Evolutionary conservation across 2,888 invertebrate genomes (phyloP).

Genomic region (Sussaba pulchella): DNA sequence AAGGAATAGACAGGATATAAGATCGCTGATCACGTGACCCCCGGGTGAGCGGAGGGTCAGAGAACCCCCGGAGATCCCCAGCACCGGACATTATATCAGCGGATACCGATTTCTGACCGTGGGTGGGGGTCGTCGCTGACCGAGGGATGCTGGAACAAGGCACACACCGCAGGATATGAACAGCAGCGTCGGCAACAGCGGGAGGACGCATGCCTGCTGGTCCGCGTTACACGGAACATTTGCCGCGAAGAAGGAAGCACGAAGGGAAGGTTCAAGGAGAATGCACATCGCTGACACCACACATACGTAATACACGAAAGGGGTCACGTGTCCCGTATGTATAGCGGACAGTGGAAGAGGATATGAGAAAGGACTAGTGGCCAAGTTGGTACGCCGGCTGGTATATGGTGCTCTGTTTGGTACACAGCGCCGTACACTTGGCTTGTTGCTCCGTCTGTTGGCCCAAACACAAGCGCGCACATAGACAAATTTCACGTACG

Average conservation of each 20-base stretch:
- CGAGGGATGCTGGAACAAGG: constrained; percentile 43
- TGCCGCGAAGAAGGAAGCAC: constrained; percentile 67
- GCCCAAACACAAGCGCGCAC: too few relatives aligned
- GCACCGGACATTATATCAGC: constrained; percentile 76
- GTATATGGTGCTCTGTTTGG: neutral
- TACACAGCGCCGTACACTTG: too few relatives aligned
- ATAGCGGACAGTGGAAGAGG: constrained; percentile 12
- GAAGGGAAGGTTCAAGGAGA: constrained; percentile 56
- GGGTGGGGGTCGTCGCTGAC: constrained; percentile 50
- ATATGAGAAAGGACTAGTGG: constrained; percentile 3
- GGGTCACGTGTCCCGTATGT: constrained; percentile 69
- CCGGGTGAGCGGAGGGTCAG: constrained; percentile 68
- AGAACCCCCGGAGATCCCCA: constrained; percentile 75
- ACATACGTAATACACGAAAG: constrained; percentile 72
- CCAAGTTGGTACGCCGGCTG: neutral
- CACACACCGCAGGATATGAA: neutral
- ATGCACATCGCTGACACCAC: constrained; percentile 69
- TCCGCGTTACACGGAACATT: constrained; percentile 73
- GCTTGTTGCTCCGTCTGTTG: too few relatives aligned
- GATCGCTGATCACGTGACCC: constrained; percentile 66
- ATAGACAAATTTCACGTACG: too few relatives aligned
- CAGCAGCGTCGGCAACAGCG: constrained; percentile 42
- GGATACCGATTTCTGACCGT: constrained; percentile 20
- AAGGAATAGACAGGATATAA: constrained; percentile 51
- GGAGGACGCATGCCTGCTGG: constrained; percentile 72